Base-by-base conservation (phyloP, 2,888 invertebrate species). In the Bedellia somnulentella region DNA sequence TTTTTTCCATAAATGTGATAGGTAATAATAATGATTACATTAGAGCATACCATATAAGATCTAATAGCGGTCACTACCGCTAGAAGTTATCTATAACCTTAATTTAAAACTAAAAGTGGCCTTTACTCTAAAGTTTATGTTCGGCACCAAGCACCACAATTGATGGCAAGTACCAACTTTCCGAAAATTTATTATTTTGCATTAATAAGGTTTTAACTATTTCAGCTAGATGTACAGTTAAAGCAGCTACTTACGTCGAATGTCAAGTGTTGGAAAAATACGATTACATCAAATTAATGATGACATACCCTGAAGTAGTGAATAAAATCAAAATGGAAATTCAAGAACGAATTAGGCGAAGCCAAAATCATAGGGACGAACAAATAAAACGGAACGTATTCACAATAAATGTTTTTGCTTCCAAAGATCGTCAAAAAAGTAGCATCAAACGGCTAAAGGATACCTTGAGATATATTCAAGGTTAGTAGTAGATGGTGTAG, bases 221-320 rank as follows among this genome's bases (percentile, higher is more conserved):
- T 49, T 36, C 40, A 75, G 71, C 79, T 4, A 60, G 75, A 37
- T 71, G 77, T 28, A 73, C 77, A 22, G 68, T 80, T 3, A 70
- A 71, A 53, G 79, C 79, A 11, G 67, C 73, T 3, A 66, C 66
- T 10, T 79, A 78, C 35, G 73, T 76, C 1, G 79, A 80, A 50
- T 67, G 78, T 35, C 75, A 77, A 55, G 70, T 71, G n/a, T 46
- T 78, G 27, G 58, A 70, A 35, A 73, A 73, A 40, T 64, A 63
- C 0, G 70, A 71, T 34, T 78, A 75, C 35, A 68, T 67, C 37
- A 57, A 56, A 40, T 53, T 77, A 18, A 76, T 77, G 63, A 54
- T 68, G 11, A 68, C 64, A 5, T 78, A 76, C 41, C 78, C 78
- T 9, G 62, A 71, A 35, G 44, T 75, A 25, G 48, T 63, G 29